Conservation (phyloP, 2,797 vertebrate genomes). For the Hafferia zeledoni region DNA sequence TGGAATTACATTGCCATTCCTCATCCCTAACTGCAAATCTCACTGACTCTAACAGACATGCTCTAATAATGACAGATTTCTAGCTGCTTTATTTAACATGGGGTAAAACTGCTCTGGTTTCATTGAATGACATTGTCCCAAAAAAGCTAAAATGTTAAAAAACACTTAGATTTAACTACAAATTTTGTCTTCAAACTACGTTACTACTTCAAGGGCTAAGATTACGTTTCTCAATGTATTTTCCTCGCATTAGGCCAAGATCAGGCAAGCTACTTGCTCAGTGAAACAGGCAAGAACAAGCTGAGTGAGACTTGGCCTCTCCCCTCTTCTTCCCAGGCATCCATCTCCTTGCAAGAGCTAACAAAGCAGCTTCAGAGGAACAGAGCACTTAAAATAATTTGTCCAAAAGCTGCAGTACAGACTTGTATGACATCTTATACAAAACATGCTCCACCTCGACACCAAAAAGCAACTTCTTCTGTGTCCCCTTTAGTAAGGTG, state of each 20-base stretch:
- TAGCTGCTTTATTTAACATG: neutral
- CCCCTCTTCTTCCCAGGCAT: neutral
- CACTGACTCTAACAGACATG: neutral
- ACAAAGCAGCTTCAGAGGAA: neutral
- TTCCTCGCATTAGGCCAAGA: neutral
- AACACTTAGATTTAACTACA: neutral
- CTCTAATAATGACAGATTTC: neutral
- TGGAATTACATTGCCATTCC: neutral
- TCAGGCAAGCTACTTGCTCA: neutral
- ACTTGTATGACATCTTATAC: fast-evolving
- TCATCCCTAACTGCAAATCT: neutral
- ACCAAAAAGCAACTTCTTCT: neutral
- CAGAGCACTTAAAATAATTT: neutral
- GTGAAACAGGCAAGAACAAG: neutral
- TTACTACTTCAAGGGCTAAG: neutral
- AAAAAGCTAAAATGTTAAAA: neutral
- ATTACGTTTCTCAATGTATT: neutral
- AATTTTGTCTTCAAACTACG: neutral
- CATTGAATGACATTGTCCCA: neutral
- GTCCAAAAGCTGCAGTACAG: neutral
- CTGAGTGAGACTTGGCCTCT: neutral
- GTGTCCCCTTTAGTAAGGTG: neutral
- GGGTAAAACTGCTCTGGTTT: neutral
- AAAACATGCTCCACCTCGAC: neutral
- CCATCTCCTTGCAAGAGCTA: neutral